phyloP scores from a whole-genome alignment of 2,797 vertebrate species.

The Philypnodon macrostomus region DNA sequence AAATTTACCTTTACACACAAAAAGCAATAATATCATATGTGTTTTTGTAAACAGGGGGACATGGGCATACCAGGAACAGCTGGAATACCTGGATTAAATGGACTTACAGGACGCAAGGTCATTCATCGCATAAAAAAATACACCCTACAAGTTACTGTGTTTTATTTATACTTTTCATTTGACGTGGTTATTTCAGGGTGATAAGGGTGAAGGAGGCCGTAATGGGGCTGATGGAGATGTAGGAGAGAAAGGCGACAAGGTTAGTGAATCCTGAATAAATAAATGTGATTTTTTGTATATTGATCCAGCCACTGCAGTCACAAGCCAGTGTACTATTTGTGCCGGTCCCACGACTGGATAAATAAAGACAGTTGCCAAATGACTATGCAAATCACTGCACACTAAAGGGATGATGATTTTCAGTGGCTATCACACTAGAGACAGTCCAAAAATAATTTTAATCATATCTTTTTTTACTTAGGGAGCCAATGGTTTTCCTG shows the following conservation, averaged over 20 bases:
- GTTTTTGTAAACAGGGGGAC: conserved; percentile 73
- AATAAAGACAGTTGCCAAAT: too few relatives aligned
- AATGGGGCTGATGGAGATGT: conserved; percentile 69
- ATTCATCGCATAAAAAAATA: neutral
- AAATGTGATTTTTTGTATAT: neutral
- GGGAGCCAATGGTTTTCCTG: conserved; percentile 82
- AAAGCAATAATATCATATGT: neutral
- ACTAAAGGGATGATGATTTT: too few relatives aligned
- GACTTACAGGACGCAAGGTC: conserved; percentile 80
- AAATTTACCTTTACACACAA: too few relatives aligned
- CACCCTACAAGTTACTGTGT: neutral
- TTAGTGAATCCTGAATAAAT: conserved; percentile 51
- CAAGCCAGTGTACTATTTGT: too few relatives aligned
- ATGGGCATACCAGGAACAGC: conserved; percentile 73
- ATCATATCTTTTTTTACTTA: conserved; percentile 50
- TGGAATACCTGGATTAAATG: conserved; percentile 77
- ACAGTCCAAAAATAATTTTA: too few relatives aligned
- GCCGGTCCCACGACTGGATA: too few relatives aligned
- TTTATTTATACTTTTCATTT: neutral
- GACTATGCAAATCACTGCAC: too few relatives aligned
- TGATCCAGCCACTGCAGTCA: too few relatives aligned
- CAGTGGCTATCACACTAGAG: too few relatives aligned
- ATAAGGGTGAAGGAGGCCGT: conserved; percentile 75
- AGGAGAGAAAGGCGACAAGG: conserved; percentile 86
- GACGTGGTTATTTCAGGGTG: conserved; percentile 70